Base-by-base conservation (phyloP, 2,888 invertebrate genomes). In the Gnatocerus cornutus region DNA sequence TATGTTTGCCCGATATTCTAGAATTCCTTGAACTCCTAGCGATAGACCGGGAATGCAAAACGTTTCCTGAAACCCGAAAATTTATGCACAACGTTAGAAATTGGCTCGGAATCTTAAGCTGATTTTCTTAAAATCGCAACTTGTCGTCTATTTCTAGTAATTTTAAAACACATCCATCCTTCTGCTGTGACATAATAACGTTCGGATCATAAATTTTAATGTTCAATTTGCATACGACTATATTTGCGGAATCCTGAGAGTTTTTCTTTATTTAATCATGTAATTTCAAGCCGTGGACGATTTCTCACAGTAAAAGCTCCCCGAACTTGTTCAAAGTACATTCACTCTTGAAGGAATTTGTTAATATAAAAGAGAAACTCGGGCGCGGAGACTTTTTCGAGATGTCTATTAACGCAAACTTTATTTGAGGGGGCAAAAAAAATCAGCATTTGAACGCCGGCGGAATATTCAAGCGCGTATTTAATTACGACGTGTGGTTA, bases 221-320 rank as follows among this genome's bases (percentile, higher is more conserved):
- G 56, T 43, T 41, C 56, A 56, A 43, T 43, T 56, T 43, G 12
- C 27, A 27, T 16, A 55, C 43, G 7, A 9, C 13, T 21, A 12
- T 14, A 33, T 37, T 9, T 55, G 39, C 39, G 55, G 39, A 39
- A 55, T 37, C 14, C 39, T 16, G 14, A 39, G 39, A 37, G 55
- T 30, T 56, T 56, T 56, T 56, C 27, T 56, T 56, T 43, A 56
- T 56, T 56, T 41, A 56, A 56, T 56, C 27, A 56, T 43, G 43
- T 39, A 55, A 55, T 55, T 55, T 55, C 16, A 39, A 55, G 21
- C 14, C n/a, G 13, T 37, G 8, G 37, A 33, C 33, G 8, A 8
- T 13, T 14, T 8, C 14, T 33, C 39, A 55, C 14, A 33, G 33
- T 52, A 14, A 52, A 52, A 55, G 37, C 9, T 37, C 55, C 39